These are phyloP conservation scores for Brachyistius frenatus DNA, from an alignment of 2,113 vertebrate genomes.

Conservation along the genomic window DNA sequence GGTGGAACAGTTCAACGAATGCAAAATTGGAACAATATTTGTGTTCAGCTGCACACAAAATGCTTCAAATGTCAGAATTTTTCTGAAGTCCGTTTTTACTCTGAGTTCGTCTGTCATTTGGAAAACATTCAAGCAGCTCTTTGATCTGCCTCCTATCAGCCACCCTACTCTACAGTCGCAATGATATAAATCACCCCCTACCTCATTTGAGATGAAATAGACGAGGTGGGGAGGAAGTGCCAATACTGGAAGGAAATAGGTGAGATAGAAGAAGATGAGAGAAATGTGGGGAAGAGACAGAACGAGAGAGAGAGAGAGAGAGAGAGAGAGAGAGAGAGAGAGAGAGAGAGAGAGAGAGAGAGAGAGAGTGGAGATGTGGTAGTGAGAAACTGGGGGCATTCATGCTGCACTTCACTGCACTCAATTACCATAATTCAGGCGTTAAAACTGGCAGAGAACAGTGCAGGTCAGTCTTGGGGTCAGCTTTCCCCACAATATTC, in stretches of 20 bases:
- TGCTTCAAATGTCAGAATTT: slow-evolving; percentile 66
- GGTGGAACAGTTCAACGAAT: slow-evolving; percentile 53
- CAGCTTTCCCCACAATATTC: slow-evolving; percentile 61
- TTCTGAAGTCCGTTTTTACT: slow-evolving; percentile 56
- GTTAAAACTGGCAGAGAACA: slow-evolving; percentile 72
- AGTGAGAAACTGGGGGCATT: slow-evolving; percentile 45
- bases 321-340: slow-evolving; percentile 2
- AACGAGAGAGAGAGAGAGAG: slow-evolving; percentile 14
- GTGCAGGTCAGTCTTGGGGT: slow-evolving; percentile 70
- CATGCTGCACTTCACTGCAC: slow-evolving; percentile 61
- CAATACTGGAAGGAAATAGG: slow-evolving; percentile 30
- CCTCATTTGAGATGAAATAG: slow-evolving; percentile 62
- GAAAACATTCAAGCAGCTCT: slow-evolving; percentile 55
- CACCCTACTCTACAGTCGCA: slow-evolving; percentile 31
- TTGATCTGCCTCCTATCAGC: slow-evolving; percentile 48
- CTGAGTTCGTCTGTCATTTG: slow-evolving; percentile 55
- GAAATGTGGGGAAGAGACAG: neutral
- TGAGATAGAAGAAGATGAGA: slow-evolving; percentile 10
- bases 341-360: slow-evolving; percentile 28
- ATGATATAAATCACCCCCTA: slow-evolving; percentile 54
- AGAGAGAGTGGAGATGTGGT: slow-evolving; percentile 1
- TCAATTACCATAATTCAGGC: slow-evolving; percentile 78
- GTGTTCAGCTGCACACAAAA: slow-evolving; percentile 52
- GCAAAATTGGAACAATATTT: slow-evolving; percentile 60
- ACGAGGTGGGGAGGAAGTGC: slow-evolving; percentile 34